Evolutionary conservation across 1,140 invertebrate species (phyloP), one percentile per base, ranked within the genome.

Genomic region (Hylyphantes graminicola): DNA sequence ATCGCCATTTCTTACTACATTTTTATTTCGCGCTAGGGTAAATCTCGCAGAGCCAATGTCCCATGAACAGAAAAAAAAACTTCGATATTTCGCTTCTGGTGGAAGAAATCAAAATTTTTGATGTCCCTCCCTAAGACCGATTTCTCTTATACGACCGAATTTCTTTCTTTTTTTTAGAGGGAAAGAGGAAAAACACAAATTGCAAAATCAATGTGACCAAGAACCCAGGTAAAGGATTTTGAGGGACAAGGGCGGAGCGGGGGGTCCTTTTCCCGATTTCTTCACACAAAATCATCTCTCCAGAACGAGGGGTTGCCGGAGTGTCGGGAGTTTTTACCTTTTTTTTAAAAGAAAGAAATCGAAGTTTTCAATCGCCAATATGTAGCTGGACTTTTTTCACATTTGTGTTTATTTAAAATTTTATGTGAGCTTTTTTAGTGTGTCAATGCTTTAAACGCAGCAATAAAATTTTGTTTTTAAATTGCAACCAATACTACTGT

Each of bases 181-280:
- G 35, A 35, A 35, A 35, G 64, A 48, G 21, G 19, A 75, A 75
- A 81, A 67, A 75, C 57, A 78, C 54, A 75, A 70, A 74, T 67
- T 74, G 63, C 64, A 86, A 86, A 83, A 83, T 83, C 80, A 83
- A 83, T 83, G 80, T 74, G 80, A 74, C 80, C 80, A 53, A 83
- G 80, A 73, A 83, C 72, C 59, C 80, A 83, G 80, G 80, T 83
- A 83, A 83, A 83, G 80, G 80, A 83, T 83, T 83, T 67, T 11
- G 55, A 61, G 80, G 57, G 55, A 81, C 21, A 68, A 19, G 68
- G 73, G 57, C 61, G 68, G 63, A 68, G 68, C 35, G 35, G 35
- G 35, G 35, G 35, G 35, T 35, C 35, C 35, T 35, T 35, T 35
- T 73, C 79, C 79, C 67, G 68, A 81, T 51, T 83, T 75, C 57